phyloP scores from a whole-genome alignment of 1,140 invertebrate species.

The Armadillidium nasatum region DNA sequence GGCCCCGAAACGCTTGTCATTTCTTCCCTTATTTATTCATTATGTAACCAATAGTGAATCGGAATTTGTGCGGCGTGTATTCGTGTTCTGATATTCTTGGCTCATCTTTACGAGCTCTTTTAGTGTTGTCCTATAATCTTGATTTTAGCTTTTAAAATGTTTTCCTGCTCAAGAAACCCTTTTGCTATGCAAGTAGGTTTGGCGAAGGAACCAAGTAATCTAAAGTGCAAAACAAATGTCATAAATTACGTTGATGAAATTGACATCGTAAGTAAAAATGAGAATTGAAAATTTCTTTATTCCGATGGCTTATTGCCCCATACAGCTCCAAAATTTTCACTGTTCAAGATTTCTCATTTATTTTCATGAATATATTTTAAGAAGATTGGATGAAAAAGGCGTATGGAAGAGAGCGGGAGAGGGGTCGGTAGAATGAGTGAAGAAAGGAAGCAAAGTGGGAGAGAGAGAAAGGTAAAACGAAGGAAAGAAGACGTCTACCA shows the following conservation, averaged over 20 bases:
- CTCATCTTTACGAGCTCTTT: no score
- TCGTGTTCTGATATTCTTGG: no score
- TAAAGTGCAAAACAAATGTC: no score
- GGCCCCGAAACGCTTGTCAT: neutral
- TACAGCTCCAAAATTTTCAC: neutral
- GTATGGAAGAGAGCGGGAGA: no score
- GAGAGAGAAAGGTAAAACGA: neutral
- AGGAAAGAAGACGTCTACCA: neutral
- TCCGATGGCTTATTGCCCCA: neutral
- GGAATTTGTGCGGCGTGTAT: neutral
- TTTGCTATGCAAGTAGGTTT: no score
- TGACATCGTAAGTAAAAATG: no score
- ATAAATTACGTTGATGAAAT: no score
- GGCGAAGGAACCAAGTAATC: no score
- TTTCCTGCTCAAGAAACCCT: no score
- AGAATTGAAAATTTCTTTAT: neutral
- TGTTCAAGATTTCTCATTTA: neutral
- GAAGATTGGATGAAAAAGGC: neutral
- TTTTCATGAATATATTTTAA: neutral
- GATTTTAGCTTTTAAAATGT: no score
- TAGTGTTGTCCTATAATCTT: no score
- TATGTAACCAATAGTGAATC: constrained; percentile 1
- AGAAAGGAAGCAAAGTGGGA: neutral
- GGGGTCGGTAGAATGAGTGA: no score
- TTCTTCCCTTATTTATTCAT: constrained; percentile 9